These are phyloP conservation scores for Delichon dasypus DNA, from an alignment of 2,797 vertebrate species.

Conservation along the genomic window DNA sequence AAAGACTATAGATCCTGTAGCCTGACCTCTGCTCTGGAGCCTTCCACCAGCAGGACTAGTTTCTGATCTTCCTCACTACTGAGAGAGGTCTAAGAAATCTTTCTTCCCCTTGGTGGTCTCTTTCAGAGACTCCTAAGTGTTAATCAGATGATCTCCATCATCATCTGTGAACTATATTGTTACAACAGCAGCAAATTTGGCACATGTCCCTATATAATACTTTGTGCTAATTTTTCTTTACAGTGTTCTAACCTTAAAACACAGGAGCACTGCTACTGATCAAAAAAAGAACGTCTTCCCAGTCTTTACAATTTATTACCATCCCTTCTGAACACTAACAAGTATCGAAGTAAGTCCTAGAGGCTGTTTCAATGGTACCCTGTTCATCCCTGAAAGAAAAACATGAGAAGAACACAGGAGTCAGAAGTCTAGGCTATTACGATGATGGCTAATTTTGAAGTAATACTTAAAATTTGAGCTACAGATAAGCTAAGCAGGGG, in stretches of 20 bases:
- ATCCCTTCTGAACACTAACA: not conserved
- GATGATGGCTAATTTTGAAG: not conserved
- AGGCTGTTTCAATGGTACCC: not conserved
- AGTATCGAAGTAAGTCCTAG: not conserved
- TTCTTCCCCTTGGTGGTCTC: not conserved
- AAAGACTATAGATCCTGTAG: not conserved
- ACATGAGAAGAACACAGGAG: not conserved
- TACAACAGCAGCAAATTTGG: not conserved
- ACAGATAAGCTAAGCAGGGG: not conserved
- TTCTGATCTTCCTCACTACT: not conserved
- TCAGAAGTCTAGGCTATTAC: not conserved
- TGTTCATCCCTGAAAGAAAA: not conserved
- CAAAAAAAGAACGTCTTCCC: not conserved
- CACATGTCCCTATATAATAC: not conserved
- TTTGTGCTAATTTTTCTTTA: not conserved
- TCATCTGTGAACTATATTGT: not conserved
- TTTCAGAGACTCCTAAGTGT: not conserved
- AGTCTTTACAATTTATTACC: not conserved
- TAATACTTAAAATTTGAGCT: not conserved
- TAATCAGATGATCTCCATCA: not conserved
- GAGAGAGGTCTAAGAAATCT: not conserved
- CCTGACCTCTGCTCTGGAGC: not conserved
- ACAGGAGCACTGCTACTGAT: fast-evolving
- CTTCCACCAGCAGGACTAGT: not conserved
- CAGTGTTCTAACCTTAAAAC: not conserved